Evolutionary conservation across 2,113 vertebrate species (phyloP), one percentile per base, ranked within the genome.

Genomic region (Fulica atra): DNA sequence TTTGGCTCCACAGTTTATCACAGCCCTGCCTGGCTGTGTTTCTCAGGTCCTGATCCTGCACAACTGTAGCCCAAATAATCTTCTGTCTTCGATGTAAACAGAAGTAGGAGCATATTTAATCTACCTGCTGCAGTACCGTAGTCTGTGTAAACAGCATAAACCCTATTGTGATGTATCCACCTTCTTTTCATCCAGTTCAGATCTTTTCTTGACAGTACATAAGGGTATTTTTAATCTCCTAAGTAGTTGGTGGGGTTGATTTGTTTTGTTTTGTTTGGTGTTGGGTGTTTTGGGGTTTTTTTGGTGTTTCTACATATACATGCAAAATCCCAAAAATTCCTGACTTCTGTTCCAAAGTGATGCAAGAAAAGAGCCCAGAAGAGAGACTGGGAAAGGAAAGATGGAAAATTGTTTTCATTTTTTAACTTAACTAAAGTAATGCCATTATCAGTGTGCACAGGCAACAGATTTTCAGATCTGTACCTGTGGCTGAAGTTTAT

Each of bases 341-440:
- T 42, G 12, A 44, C 3, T 80, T 71, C 8, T n/a, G 1, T 25
- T 86, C 18, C 44, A 16, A 77, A 82, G 29, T 28, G 2, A 50
- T 72, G 73, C 16, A 48, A 50, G 3, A 2, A 65, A 71, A 44
- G 2, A 9, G 57, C 7, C 28, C 28, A 66, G 12, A 88, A 48
- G 20, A 78, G 9, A 24, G 1, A 48, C 2, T 1, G 0, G 7
- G 7, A 18, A 29, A 53, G 65, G 57, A 90, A 57, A 28, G 0
- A 12, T 54, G 6, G 13, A 71, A 89, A 79, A 60, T 16, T 8
- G 25, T 69, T 92, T 61, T 57, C 65, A 18, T 48, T 48, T 48
- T 48, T 48, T 21, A 48, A 48, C 21, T 48, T 21, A 48, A 48
- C 11, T 11, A 80, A 80, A 31, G 7, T 65, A 65, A 61, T 33